Evolutionary conservation across 23 tunicate species (phyloP), one percentile per base, ranked within the genome.

Genomic region (Corella eumyota): DNA sequence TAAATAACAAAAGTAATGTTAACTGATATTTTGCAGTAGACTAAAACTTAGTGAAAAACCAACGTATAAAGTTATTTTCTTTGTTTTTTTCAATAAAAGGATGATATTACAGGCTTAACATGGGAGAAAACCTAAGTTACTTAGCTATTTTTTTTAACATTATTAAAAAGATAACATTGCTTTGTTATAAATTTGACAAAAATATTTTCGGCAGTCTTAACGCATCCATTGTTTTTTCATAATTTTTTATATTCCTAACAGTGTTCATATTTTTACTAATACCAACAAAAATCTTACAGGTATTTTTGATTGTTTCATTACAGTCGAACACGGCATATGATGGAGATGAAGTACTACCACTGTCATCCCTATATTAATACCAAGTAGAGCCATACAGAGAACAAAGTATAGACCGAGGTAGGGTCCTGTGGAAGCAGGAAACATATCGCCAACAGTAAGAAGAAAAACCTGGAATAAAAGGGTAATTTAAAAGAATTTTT

Each of bases 381-480:
- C 92, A 34, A 83, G 60, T 50, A 74, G 55, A 0, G 79, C 92
- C 92, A 83, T 83, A 65, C 92, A 83, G 1, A 83, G 59, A 2
- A 83, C 81, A 66, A 76, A 83, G 44, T 83, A 83, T 4, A 83
- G 65, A 21, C 92, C 92, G 1, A 83, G 73, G 36, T 67, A 83
- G 17, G 92, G 92, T 5, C 92, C 92, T 22, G 92, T 83, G 7
- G 92, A 83, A 19, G 92, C 92, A 9, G 94, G 94, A 36, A 84
- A 84, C 94, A 84, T 84, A 56, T 84, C 94, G 22, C 94, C 94
- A 48, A 83, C 92, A 2, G 92, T 83, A 0, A 83, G 66, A 25
- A 83, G 45, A 60, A 83, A 83, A 27, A 75, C 81, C 81, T 75
- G 65, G 6, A 19, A n/a, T n/a, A n/a, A n/a, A n/a, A n/a, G n/a